Percentiles rank a stretch among this genome's conserved stretches.
These are phyloP conservation scores for Phoenicopterus ruber DNA, from an alignment of 2,113 vertebrate species.

Conservation along the genomic window DNA sequence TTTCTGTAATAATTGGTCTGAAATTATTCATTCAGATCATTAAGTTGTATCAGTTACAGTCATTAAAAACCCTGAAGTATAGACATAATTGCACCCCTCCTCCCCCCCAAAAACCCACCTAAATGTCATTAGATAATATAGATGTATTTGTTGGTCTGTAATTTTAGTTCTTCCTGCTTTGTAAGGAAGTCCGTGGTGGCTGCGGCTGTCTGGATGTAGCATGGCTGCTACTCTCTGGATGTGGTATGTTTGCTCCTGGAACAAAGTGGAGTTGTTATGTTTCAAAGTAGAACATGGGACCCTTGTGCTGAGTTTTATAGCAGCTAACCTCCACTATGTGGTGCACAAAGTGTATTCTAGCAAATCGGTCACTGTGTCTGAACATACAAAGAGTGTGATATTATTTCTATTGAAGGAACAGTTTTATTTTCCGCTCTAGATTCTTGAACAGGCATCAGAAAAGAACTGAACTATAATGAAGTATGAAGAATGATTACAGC, in stretches of 20 bases:
- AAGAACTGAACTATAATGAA: not conserved
- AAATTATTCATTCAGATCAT: not conserved
- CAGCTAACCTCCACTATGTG: not conserved
- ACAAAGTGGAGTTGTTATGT: not conserved
- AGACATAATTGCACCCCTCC: not conserved
- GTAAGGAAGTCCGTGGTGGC: not conserved
- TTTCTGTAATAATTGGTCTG: not conserved
- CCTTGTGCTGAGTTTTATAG: not conserved
- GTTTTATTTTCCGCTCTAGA: not conserved
- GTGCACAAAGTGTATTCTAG: not conserved
- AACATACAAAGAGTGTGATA: not conserved
- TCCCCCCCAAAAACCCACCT: not conserved
- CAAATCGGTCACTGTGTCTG: not conserved
- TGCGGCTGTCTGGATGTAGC: not conserved
- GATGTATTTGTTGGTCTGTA: not conserved
- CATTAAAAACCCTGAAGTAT: not conserved
- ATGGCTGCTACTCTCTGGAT: not conserved
- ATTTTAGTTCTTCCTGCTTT: not conserved
- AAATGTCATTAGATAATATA: not conserved
- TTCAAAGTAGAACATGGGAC: not conserved
- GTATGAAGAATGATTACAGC: not conserved
- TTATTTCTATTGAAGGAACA: not conserved
- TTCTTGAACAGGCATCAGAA: not conserved
- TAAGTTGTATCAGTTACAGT: not conserved
- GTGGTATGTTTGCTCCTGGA: not conserved